Evolutionary conservation across 1,140 invertebrate species (phyloP).

Genomic region (Protaetia brevitarsis): DNA sequence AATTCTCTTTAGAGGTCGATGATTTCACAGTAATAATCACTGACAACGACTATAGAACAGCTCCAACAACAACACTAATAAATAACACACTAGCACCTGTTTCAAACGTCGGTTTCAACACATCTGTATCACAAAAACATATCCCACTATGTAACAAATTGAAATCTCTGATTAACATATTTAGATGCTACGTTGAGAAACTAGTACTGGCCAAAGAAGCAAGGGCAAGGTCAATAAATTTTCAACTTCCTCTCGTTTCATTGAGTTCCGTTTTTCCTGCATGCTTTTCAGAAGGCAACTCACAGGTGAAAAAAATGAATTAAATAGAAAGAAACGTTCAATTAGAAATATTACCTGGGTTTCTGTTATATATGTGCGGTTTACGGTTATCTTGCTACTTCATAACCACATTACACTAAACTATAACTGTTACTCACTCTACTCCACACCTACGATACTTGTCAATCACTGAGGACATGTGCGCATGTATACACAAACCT

Average conservation of each 20-base stretch:
- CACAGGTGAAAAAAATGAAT: not conserved
- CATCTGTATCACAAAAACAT: no score
- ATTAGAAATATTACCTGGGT: not conserved
- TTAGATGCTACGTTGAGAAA: not conserved
- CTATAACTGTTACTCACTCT: slow-evolving; percentile 12
- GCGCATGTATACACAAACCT: slow-evolving; percentile 13
- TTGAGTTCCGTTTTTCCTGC: not conserved
- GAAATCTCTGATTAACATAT: no score
- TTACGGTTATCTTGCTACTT: not conserved
- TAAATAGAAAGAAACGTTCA: not conserved
- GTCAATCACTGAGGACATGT: not conserved
- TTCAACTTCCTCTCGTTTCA: slow-evolving; percentile 3
- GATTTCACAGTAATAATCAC: no score
- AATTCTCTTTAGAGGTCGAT: no score
- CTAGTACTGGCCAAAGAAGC: not conserved
- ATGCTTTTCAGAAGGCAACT: not conserved
- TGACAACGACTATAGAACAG: no score
- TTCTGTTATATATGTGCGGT: not conserved
- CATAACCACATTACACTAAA: not conserved
- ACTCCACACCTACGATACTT: slow-evolving; percentile 8
- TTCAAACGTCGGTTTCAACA: no score
- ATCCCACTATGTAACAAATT: no score
- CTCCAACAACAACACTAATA: no score
- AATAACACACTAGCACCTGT: no score
- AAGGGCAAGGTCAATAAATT: slow-evolving; percentile 18